Base-by-base conservation (phyloP, 2,888 invertebrate species). In the Baronia brevicornis region DNA sequence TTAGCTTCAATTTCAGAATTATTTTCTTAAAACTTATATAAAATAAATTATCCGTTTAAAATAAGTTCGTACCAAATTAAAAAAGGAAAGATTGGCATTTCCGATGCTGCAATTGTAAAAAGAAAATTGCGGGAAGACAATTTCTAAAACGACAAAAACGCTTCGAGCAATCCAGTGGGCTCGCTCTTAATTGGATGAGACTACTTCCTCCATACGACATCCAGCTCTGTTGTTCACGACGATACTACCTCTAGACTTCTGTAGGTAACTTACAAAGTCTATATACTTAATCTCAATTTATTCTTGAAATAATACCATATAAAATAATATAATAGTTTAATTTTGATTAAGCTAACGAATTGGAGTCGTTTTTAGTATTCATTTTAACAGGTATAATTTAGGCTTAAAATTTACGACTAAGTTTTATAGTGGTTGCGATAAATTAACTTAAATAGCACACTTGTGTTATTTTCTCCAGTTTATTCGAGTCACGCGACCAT, bases 121-220 rank as follows among this genome's bases (percentile, higher is more conserved):
- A 62, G 56, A 39, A 60, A 62, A 63, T 55, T 51, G 60, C 51
- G 43, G 47, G 55, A 58, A 67, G 71, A 75, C 72, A 74, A 77
- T 82, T 77, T 70, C 65, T 72, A 74, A 75, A 73, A 73, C 68
- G 68, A 65, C 66, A 70, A 68, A 70, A 72, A 67, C 60, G 61
- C 63, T 72, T 69, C 67, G 71, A 74, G 69, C 78, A 75, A 75
- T 80, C 72, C 78, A 78, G 65, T 58, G 68, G 59, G 65, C 64
- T 60, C 63, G 67, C 64, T 78, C 73, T 77, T 82, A 80, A 82
- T 82, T 82, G 80, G 77, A 82, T 78, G 78, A 73, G 73, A 74
- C 73, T 68, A 74, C 74, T 80, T 77, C 71, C 59, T 73, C 67
- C 73, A 74, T 77, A 78, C 69, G 77, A 70, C 69, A 68, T 67